Percentiles rank a stretch among this genome's conserved stretches.
Conservation (phyloP, 2,888 invertebrate genomes). For the Onchidella celtica region DNA sequence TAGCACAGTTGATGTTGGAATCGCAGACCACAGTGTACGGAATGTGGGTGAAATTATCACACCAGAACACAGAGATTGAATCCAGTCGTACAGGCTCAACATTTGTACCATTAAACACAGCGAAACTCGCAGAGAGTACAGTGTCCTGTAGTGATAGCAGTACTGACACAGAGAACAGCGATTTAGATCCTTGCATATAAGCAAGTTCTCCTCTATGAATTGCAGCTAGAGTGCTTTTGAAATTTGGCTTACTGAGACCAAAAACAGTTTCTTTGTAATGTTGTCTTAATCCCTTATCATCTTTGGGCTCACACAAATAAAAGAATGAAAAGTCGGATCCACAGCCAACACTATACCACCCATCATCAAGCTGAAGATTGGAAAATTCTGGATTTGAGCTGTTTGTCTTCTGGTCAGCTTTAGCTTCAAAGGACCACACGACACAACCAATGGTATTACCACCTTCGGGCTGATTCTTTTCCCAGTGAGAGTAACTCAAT, state of each 20-base stretch:
- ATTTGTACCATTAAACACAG: neutral
- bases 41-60: neutral
- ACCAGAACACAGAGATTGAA: neutral
- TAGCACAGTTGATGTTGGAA: neutral
- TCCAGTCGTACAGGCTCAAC: neutral
- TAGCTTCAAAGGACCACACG: constrained; percentile 12
- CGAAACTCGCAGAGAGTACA: neutral
- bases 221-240: neutral
- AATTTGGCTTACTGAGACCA: no score
- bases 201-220: neutral
- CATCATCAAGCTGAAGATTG: neutral
- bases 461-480: neutral
- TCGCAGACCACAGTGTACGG: constrained; percentile 20
- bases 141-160: neutral
- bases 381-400: no score
- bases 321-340: neutral
- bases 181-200: neutral
- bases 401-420: neutral
- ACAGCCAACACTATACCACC: constrained; percentile 11
- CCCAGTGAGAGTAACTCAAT: constrained; percentile 20
- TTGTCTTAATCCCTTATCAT: no score
- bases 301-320: constrained; percentile 22
- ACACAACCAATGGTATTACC: constrained; percentile 23
- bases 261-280: no score
- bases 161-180: neutral